Evolutionary conservation across 1,140 invertebrate genomes (phyloP).

Genomic region (Watersipora subatra): DNA sequence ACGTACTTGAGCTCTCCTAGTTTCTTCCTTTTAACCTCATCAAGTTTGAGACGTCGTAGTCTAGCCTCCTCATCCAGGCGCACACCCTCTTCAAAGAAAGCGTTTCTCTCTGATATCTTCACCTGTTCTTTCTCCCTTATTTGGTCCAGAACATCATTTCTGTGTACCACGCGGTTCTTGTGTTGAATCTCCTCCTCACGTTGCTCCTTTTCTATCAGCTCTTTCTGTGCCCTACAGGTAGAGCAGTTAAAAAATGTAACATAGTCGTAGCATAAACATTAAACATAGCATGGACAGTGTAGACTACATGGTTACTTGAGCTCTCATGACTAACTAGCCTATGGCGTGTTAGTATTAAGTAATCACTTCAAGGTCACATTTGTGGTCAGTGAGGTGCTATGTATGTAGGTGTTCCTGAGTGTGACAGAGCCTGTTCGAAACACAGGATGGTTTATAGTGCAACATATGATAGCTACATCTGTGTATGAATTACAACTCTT

Average conservation of each 20-base stretch:
- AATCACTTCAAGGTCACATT: too few species aligned
- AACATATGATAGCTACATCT: too few species aligned
- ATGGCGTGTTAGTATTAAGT: too few species aligned
- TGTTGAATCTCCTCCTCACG: conserved; percentile 22
- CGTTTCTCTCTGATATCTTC: conserved; percentile 28
- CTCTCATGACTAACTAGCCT: too few species aligned
- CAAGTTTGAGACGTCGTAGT: conserved; percentile 28
- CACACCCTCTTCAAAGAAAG: conserved; percentile 40
- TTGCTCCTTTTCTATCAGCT: conserved; percentile 37
- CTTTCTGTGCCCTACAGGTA: conserved; percentile 34
- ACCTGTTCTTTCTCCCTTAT: conserved; percentile 36
- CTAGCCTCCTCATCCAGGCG: conserved; percentile 37
- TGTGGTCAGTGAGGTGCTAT: too few species aligned
- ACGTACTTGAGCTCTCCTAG: conserved; percentile 35
- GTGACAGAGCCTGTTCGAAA: too few species aligned
- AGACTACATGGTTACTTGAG: too few species aligned
- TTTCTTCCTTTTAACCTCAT: conserved; percentile 40
- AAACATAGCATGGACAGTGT: too few species aligned
- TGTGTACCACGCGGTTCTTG: conserved; percentile 24
- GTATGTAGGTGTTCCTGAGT: too few species aligned
- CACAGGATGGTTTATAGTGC: too few species aligned
- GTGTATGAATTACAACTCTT: too few species aligned
- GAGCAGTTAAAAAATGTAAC: background rate
- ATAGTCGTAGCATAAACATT: conserved; percentile 2
- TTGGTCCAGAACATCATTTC: conserved; percentile 34